Conservation (phyloP, 2,113 vertebrate species). For the Megaleporinus macrocephalus region DNA sequence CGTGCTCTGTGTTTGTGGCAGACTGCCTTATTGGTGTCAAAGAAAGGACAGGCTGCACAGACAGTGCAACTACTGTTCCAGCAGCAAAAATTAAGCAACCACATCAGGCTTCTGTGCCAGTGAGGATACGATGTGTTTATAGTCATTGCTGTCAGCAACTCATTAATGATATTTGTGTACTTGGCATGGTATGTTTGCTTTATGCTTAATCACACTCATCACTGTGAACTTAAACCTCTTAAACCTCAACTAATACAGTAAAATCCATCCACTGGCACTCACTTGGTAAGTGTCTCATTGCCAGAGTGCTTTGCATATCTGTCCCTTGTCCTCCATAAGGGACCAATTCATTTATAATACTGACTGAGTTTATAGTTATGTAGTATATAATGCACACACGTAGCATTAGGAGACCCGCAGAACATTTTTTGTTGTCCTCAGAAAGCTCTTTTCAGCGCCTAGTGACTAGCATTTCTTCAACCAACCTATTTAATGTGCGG, state of each 20-base stretch:
- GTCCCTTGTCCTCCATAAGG: background rate
- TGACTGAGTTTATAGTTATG: background rate
- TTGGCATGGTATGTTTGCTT: background rate
- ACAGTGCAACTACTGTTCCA: slow-evolving; percentile 37
- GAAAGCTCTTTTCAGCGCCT: no score
- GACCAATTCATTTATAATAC: background rate
- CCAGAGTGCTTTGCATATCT: background rate
- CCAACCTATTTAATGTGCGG: no score
- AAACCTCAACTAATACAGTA: background rate
- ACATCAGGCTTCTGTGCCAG: slow-evolving; percentile 1
- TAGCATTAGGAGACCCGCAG: no score
- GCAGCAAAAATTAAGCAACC: slow-evolving; percentile 31
- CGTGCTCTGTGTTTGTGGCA: slow-evolving; percentile 25
- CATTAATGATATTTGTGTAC: background rate
- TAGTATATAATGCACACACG: no score
- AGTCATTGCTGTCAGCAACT: slow-evolving; percentile 20
- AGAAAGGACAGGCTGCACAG: slow-evolving; percentile 11
- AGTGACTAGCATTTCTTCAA: no score
- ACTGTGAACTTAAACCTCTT: background rate
- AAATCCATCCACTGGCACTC: slow-evolving; percentile 19
- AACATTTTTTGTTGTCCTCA: no score
- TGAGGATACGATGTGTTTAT: background rate
- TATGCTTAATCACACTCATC: background rate
- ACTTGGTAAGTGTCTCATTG: slow-evolving; percentile 8
- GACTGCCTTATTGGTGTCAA: slow-evolving; percentile 17